A percentile compares a stretch with the other conserved stretches of the same genome.
Conservation (phyloP, 2,888 invertebrate genomes). For the Hemithea aestivaria region DNA sequence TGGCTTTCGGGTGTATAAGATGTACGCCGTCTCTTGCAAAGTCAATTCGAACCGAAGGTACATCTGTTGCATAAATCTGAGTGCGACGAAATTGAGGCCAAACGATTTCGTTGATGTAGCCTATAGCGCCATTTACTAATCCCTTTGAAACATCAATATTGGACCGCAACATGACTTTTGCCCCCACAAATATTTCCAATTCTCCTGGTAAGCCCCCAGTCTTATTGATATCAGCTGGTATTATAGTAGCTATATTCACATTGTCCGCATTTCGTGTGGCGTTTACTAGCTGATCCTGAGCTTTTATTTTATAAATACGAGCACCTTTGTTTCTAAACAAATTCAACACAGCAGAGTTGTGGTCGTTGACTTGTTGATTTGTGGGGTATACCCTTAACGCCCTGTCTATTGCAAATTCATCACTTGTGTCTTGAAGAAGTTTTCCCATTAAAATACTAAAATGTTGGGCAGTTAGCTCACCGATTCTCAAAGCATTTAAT, state of each 20-base stretch:
- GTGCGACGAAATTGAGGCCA: no score
- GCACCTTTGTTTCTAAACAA: no score
- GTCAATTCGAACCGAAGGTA: no score
- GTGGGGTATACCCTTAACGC: conserved; percentile 1
- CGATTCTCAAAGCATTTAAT: neutral
- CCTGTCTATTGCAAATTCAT: neutral
- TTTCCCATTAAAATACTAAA: neutral
- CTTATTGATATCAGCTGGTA: neutral
- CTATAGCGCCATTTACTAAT: neutral
- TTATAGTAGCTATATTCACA: neutral
- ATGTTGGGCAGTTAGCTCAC: neutral
- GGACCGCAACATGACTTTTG: neutral
- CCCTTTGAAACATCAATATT: neutral
- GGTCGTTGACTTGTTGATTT: neutral
- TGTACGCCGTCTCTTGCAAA: no score
- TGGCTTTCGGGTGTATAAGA: no score
- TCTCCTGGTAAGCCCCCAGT: neutral
- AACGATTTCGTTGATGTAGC: neutral
- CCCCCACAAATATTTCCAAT: neutral
- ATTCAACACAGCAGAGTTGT: neutral
- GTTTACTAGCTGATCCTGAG: neutral
- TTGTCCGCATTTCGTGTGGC: neutral
- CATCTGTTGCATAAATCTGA: no score
- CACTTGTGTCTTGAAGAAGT: neutral
- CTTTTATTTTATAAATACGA: neutral